Evolutionary conservation across 2,113 vertebrate species (phyloP), one percentile per base, ranked within the genome.

Genomic region (Heterocephalus glaber): DNA sequence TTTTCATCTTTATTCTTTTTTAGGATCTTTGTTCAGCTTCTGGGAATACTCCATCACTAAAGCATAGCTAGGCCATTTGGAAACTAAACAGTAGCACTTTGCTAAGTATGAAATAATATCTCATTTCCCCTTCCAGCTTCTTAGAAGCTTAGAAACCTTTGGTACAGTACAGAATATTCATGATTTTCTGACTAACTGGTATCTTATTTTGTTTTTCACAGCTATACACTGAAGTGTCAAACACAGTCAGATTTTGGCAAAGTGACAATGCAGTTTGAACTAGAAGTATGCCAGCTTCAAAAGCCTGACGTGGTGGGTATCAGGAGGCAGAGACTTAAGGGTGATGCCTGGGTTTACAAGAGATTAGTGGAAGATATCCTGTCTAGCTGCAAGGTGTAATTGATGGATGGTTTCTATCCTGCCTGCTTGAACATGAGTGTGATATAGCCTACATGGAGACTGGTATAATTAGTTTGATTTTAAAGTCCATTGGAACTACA

Each of bases 331-430:
- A 97, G 99, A 90, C 98, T 99, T 68, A 99, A 99, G 97, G 99
- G 99, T 14, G 99, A 99, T 22, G 99, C 99, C 60, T 99, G 99
- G 99, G 99, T 99, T 91, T 99, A 99, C 98, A 99, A 99, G 97
- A 99, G 99, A 90, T 98, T 99, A 95, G 98, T 99, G 94, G 99
- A 99, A 97, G 99, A 99, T 96, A 99, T 99, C 94, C 98, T 99
- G 19, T 99, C 99, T 54, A 98, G 98, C 96, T 99, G 98, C 97
- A 98, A 98, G 5, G 97, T 99, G 66, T 99, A 97, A 97, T 14
- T 60, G 92, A 41, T 68, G 63, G 81, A 6, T 66, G 65, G 54
- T 20, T 93, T 49, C 2, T 1, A 12, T 60, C 76, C 77, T 66
- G 85, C 91, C 86, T 4, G 30, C 22, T 14, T n/a, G 61, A 86